These are phyloP conservation scores for Crocallis elinguaria DNA, from an alignment of 2,888 invertebrate species.

Conservation along the genomic window DNA sequence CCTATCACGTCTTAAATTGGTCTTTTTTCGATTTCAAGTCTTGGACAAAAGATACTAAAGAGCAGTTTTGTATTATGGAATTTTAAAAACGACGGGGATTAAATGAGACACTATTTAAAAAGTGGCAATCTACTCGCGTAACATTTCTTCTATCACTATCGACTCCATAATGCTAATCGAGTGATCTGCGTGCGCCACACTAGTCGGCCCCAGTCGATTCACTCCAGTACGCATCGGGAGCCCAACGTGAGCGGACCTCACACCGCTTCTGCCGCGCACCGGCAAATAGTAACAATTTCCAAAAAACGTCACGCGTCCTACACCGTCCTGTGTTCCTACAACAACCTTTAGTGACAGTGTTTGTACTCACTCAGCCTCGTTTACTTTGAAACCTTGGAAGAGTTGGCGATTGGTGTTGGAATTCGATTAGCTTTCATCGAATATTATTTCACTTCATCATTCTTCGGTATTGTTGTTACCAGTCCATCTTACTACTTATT, in stretches of 20 bases:
- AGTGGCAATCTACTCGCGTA: constrained; percentile 38
- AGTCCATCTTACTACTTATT: constrained; percentile 35
- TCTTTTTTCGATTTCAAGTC: no score
- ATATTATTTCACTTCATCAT: constrained; percentile 28
- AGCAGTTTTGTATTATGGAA: no score
- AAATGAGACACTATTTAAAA: neutral
- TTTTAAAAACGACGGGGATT: no score
- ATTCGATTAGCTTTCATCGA: constrained; percentile 38
- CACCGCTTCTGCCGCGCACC: constrained; percentile 47
- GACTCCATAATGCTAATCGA: constrained; percentile 70
- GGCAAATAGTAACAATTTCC: constrained; percentile 57
- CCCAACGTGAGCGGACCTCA: constrained; percentile 56
- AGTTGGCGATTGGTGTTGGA: neutral
- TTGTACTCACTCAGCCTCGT: constrained; percentile 21
- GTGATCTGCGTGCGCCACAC: constrained; percentile 73
- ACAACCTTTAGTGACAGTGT: constrained; percentile 52
- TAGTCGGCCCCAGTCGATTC: constrained; percentile 60
- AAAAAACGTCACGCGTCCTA: constrained; percentile 64
- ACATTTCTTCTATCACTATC: constrained; percentile 47
- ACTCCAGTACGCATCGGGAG: constrained; percentile 72
- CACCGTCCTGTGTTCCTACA: constrained; percentile 65
- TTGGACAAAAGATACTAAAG: neutral
- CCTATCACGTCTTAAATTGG: no score
- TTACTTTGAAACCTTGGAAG: constrained; percentile 22
- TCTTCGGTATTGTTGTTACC: constrained; percentile 14